Base-by-base conservation (phyloP, 2,888 invertebrate genomes). In the Helleia helle region DNA sequence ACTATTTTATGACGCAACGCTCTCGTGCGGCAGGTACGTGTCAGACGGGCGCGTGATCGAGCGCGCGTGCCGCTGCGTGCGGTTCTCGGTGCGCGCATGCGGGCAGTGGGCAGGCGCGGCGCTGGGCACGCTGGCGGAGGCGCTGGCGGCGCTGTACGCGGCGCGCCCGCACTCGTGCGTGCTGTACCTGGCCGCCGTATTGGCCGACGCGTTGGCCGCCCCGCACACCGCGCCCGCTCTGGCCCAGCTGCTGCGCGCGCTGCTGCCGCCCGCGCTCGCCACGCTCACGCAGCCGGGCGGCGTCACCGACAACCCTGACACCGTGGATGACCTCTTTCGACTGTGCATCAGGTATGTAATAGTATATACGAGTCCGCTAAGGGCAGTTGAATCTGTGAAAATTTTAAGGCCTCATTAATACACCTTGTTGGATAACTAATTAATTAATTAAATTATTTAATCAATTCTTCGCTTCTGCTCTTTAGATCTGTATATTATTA, bases 291-390 rank as follows among this genome's bases (percentile, higher is more conserved):
- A 86, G 9, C 91, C 89, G 44, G 88, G 92, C 59, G 97, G 96
- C 0, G 83, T 98, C 30, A 86, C 90, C 44, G 93, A 97, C 69
- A 94, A 99, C 84, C 99, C 99, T 0, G 99, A 99, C 62, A 99
- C 98, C 0, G 96, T 99, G 0, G 99, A 99, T 65, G 99, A 99
- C 67, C 90, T 99, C 51, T 99, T 98, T 76, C 86, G 96, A 36
- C 84, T 96, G 24, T 93, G 93, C 56, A 88, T 90, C 37, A 85
- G 93, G 76, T 76, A 2, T 22, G 8, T 6, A 22, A 7, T 4
- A 5, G 5, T 22, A 18, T 22, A 6, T n/a, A n/a, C n/a, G n/a
- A n/a, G n/a, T n/a, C n/a, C n/a, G n/a, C n/a, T n/a, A n/a, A n/a
- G n/a, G n/a, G n/a, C n/a, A n/a, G n/a, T n/a, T n/a, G n/a, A n/a